A percentile compares a stretch with the other conserved stretches of the same genome.
These are phyloP conservation scores for Psephotus haematonotus DNA, from an alignment of 2,113 vertebrate genomes.

Conservation along the genomic window DNA sequence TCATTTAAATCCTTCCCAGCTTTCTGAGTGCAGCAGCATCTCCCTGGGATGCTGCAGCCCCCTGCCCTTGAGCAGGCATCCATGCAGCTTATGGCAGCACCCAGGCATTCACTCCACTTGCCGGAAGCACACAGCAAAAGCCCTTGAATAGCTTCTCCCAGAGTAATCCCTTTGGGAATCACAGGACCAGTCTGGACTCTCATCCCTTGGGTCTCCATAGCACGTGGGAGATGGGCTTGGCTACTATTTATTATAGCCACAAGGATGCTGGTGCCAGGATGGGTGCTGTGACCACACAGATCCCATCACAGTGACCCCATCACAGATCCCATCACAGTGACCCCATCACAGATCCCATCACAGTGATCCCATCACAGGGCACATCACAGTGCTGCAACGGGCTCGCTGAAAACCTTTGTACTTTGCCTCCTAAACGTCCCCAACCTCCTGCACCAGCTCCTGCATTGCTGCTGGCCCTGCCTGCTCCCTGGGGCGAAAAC, in stretches of 20 bases:
- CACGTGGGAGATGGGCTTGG: accelerated
- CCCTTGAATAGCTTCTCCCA: background rate
- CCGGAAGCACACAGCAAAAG: background rate
- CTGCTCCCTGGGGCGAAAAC: background rate
- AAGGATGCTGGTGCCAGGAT: background rate
- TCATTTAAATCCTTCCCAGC: background rate
- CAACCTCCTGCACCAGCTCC: background rate
- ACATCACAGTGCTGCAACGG: background rate
- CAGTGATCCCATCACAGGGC: background rate
- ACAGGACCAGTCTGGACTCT: background rate
- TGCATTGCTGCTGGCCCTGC: constrained; percentile 22
- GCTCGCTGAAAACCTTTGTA: background rate
- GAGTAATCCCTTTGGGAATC: background rate
- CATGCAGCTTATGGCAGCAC: background rate
- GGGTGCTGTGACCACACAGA: background rate
- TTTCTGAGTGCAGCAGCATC: background rate
- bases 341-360: too few species aligned
- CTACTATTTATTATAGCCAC: background rate
- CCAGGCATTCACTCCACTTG: background rate
- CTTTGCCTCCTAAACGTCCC: background rate
- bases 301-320: background rate
- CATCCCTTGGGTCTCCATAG: background rate
- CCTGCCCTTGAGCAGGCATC: background rate
- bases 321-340: too few species aligned
- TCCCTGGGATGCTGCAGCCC: background rate